phyloP scores from a whole-genome alignment of 1,140 invertebrate species.

The Ooceraea biroi region DNA sequence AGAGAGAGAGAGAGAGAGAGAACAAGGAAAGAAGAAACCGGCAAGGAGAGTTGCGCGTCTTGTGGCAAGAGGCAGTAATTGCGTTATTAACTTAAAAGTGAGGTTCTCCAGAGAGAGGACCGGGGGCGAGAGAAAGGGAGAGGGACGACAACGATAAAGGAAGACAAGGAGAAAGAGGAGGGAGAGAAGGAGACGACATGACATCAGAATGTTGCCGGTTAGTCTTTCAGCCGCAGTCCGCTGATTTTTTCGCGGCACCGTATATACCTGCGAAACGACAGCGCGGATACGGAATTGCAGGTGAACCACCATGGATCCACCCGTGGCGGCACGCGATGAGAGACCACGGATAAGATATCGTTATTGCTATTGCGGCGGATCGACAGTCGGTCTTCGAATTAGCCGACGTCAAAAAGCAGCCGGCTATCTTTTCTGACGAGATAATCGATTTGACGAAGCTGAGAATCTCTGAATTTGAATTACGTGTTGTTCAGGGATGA shows the following conservation, averaged over 20 bases:
- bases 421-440: neutral
- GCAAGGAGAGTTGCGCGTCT: conserved; percentile 66
- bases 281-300: conserved; percentile 60
- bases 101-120: conserved; percentile 70
- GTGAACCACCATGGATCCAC: conserved; percentile 48
- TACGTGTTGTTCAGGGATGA: neutral
- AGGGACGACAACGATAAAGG: neutral
- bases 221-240: conserved; percentile 31
- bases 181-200: conserved; percentile 52
- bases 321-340: conserved; percentile 65
- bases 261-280: conserved; percentile 63
- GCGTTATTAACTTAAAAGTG: conserved; percentile 84
- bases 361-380: conserved; percentile 59
- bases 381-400: conserved; percentile 50
- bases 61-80: conserved; percentile 79
- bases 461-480: conserved; percentile 25
- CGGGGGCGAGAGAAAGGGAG: conserved; percentile 19
- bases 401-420: conserved; percentile 52
- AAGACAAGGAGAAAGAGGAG: neutral
- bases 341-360: conserved; percentile 60
- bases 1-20: neutral
- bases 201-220: conserved; percentile 72
- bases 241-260: conserved; percentile 53
- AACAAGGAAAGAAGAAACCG: conserved; percentile 1
- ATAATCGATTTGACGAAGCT: conserved; percentile 10